Conservation (phyloP, 2,113 vertebrate species). For the Notiomystis cincta region DNA sequence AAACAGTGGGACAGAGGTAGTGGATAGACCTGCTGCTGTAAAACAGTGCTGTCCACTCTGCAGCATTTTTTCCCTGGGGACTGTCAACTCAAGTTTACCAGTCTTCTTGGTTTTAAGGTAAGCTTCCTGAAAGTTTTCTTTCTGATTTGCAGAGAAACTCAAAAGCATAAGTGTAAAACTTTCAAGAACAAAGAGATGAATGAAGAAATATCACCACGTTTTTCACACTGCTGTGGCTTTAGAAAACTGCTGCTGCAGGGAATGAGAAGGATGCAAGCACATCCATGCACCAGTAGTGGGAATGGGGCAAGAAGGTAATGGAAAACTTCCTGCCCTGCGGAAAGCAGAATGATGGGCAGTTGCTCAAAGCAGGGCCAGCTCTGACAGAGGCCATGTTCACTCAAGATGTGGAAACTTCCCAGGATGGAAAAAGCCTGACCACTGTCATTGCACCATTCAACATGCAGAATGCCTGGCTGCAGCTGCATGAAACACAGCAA, state of each 20-base stretch:
- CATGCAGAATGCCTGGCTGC: rapidly evolving
- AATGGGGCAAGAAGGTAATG: rapidly evolving
- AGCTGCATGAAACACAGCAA: neutral
- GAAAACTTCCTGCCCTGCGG: neutral
- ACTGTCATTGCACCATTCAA: neutral
- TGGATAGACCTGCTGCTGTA: neutral
- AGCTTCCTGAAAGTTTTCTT: neutral
- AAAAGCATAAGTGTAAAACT: neutral
- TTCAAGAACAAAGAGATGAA: neutral
- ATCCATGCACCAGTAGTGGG: too few relatives aligned
- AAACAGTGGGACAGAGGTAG: rapidly evolving
- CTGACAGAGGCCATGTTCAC: neutral
- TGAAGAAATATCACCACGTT: neutral
- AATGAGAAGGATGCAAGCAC: neutral
- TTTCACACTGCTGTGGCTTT: neutral
- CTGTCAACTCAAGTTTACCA: neutral
- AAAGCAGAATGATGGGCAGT: neutral
- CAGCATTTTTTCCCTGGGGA: neutral
- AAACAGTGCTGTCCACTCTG: too few relatives aligned
- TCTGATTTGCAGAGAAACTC: neutral
- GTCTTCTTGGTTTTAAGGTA: neutral
- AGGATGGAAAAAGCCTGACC: neutral
- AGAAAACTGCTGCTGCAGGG: neutral
- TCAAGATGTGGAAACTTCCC: neutral
- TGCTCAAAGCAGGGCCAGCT: neutral